Evolutionary conservation across 2,797 vertebrate genomes (phyloP).

Genomic region (Sebastes vulpes): DNA sequence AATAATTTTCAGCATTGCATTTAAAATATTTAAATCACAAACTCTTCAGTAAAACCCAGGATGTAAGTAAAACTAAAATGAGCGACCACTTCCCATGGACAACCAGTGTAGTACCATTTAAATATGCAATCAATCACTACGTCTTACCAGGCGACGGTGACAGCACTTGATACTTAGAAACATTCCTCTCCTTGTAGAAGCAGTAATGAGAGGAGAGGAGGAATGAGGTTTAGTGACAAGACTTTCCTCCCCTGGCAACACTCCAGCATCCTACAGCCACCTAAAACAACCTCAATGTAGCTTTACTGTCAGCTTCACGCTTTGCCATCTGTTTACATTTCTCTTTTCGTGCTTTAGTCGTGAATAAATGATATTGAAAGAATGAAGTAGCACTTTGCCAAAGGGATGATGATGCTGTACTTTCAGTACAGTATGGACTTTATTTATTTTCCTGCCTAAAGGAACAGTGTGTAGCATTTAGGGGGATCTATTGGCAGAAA

Average conservation of each 20-base stretch:
- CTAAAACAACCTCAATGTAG: not conserved
- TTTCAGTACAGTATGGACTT: not conserved
- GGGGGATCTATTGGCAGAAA: not conserved
- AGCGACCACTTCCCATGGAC: not conserved
- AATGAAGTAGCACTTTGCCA: slow-evolving; percentile 45
- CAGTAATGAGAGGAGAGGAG: not conserved
- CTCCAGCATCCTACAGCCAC: not conserved
- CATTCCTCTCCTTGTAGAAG: not conserved
- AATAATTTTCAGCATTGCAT: not conserved
- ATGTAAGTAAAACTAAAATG: not conserved
- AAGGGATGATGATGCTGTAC: slow-evolving; percentile 11
- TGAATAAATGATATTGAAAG: not conserved
- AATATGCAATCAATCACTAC: not conserved
- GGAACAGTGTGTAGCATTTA: not conserved
- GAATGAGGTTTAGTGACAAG: not conserved
- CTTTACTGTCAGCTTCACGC: not conserved
- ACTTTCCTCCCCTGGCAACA: not conserved
- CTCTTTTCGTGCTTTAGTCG: not conserved
- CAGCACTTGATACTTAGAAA: not conserved
- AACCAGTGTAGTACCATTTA: not conserved
- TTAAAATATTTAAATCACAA: not conserved
- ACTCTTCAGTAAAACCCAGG: not conserved
- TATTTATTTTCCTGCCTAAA: slow-evolving; percentile 12
- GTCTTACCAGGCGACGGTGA: not conserved
- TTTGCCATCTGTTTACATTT: slow-evolving; percentile 1